phyloP scores from a whole-genome alignment of 2,797 vertebrate genomes.

The Xenopus petersii region DNA sequence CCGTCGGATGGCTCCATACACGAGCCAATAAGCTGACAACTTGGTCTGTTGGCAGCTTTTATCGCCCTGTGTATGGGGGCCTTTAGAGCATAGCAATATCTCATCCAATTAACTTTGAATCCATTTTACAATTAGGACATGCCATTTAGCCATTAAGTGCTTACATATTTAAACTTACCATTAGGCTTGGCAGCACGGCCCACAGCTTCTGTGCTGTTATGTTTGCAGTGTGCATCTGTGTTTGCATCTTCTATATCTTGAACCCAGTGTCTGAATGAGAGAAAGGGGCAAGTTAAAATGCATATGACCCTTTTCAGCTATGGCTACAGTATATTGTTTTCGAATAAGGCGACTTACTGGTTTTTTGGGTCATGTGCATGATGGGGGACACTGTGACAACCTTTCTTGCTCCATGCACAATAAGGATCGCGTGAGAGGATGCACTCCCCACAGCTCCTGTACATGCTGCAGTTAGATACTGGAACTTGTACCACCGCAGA shows the following conservation, averaged over 20 bases:
- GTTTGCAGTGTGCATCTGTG: slow-evolving; percentile 61
- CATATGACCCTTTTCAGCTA: neutral
- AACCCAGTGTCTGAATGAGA: slow-evolving; percentile 71
- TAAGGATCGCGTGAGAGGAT: slow-evolving; percentile 91
- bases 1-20: too few species aligned
- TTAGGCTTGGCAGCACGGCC: slow-evolving; percentile 51
- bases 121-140: neutral
- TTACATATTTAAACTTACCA: slow-evolving; percentile 55
- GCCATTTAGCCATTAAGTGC: neutral
- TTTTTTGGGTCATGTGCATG: neutral
- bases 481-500: slow-evolving; percentile 81
- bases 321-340: neutral
- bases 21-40: too few species aligned
- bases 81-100: too few species aligned
- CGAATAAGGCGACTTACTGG: slow-evolving; percentile 52
- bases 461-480: slow-evolving; percentile 89
- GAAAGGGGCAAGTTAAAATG: neutral
- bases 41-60: too few species aligned
- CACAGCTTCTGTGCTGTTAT: slow-evolving; percentile 50
- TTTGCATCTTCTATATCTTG: slow-evolving; percentile 84
- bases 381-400: slow-evolving; percentile 60
- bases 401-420: slow-evolving; percentile 81
- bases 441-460: slow-evolving; percentile 89
- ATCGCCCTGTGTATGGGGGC: too few species aligned
- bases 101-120: too few species aligned